Base-by-base conservation (phyloP, 30 jellyfish, hydroid and myxozoan genomes). In the Nemopilema nomurai region DNA sequence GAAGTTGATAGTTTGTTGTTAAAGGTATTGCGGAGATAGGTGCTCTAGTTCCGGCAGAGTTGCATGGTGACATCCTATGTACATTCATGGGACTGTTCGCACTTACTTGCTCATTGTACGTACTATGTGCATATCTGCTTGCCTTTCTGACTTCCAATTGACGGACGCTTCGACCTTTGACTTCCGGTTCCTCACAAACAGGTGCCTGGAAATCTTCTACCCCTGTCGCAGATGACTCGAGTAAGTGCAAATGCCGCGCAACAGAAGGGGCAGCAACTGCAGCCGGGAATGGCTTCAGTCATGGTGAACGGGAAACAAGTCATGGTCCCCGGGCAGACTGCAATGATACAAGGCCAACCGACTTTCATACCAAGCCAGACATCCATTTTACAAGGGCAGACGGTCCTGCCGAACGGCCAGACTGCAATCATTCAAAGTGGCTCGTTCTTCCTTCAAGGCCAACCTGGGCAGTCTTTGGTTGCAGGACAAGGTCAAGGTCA, bases 311-410 rank as follows among this genome's bases (percentile, higher is more conserved):
- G 99, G 28, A 94, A 94, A 52, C 99, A 85, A 77, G 97, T 94
- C 25, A 90, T 94, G 99, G 99, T 94, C 8, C 99, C 90, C 65
- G 99, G 99, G 20, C 93, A 91, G 74, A 89, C 98, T 8, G 98
- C 97, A 16, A 82, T 94, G 95, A 88, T 94, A 9, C 97, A 88
- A 71, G 99, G 99, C 16, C 99, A 94, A 62, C 97, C 99, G 28
- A 89, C 99, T 17, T 88, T 87, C 84, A 89, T 94, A 26, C 98
- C 98, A 30, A 92, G 93, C 49, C 98, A 92, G 73, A 83, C 98
- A 23, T 79, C 98, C 16, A 76, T 92, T 23, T 88, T 94, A 0
- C 99, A 97, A 67, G 97, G 99, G 16, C 96, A 89, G 71, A 81
- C 96, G 4, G 96, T 89, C 49, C 84, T 94, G 64, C 99, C 96